Percentiles rank a stretch among this genome's conserved stretches.
These are phyloP conservation scores for Synodontis membranacea DNA, from an alignment of 2,113 vertebrate genomes.

Conservation along the genomic window DNA sequence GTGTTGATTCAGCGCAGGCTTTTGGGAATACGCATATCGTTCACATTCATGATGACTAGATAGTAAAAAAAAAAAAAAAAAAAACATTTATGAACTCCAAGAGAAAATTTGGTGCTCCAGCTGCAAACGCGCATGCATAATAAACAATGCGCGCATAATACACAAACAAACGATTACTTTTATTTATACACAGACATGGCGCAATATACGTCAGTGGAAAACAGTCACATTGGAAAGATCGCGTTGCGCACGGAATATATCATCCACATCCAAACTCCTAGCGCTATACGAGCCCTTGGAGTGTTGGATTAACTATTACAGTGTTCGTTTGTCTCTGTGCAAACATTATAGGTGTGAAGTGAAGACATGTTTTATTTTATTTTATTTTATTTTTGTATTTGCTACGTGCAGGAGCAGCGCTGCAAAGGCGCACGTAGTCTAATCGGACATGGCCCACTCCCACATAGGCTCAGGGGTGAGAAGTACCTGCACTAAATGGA, in stretches of 20 bases:
- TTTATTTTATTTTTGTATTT: constrained; percentile 23
- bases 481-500: constrained; percentile 45
- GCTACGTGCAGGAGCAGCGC: not conserved
- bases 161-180: not conserved
- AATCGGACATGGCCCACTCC: constrained; percentile 50
- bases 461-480: constrained; percentile 26
- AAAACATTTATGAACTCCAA: no score
- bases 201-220: not conserved
- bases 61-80: not conserved
- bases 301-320: not conserved
- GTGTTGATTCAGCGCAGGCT: not conserved
- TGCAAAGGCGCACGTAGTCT: constrained; percentile 8
- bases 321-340: not conserved
- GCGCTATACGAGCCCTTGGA: no score
- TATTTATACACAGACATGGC: not conserved
- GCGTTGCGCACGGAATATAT: not conserved
- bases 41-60: not conserved
- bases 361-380: not conserved
- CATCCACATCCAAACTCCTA: not conserved
- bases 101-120: not conserved
- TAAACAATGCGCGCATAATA: not conserved
- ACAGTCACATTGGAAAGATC: not conserved
- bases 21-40: not conserved
- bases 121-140: not conserved
- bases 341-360: not conserved